These are phyloP conservation scores for Trichonephila clavipes DNA, from an alignment of 1,140 invertebrate genomes.

Conservation along the genomic window DNA sequence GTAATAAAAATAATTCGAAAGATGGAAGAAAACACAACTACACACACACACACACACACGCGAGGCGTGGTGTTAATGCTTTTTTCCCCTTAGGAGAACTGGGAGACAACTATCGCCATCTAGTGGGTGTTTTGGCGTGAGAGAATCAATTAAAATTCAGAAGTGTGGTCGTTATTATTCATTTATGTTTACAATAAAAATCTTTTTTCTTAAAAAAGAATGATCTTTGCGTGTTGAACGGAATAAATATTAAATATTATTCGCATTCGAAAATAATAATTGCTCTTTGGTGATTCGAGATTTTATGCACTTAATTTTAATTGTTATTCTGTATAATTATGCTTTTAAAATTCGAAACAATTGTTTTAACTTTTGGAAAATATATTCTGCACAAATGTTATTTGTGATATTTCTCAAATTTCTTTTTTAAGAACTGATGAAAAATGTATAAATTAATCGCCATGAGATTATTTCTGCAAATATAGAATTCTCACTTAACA, in stretches of 20 bases:
- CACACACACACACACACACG: too few species aligned
- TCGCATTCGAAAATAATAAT: not conserved
- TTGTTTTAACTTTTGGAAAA: too few species aligned
- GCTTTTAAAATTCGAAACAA: too few species aligned
- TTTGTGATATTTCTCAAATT: too few species aligned
- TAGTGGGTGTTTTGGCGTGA: conserved; percentile 27
- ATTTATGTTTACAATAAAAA: not conserved
- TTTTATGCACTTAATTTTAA: too few species aligned
- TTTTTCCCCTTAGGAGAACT: not conserved
- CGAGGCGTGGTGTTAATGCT: conserved; percentile 3
- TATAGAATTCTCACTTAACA: too few species aligned
- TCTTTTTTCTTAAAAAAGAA: not conserved
- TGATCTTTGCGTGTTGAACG: not conserved
- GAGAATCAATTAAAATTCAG: conserved; percentile 31
- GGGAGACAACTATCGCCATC: conserved; percentile 67
- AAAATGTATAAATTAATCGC: too few species aligned
- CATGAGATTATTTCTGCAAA: too few species aligned
- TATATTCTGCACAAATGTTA: too few species aligned
- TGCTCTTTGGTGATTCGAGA: not conserved
- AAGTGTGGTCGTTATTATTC: not conserved
- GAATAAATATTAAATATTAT: not conserved
- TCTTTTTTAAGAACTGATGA: too few species aligned
- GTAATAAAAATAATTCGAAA: conserved; percentile 36
- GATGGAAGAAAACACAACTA: not conserved
- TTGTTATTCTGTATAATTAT: too few species aligned